phyloP scores from a whole-genome alignment of 2,113 vertebrate genomes.

The Sardina pilchardus region DNA sequence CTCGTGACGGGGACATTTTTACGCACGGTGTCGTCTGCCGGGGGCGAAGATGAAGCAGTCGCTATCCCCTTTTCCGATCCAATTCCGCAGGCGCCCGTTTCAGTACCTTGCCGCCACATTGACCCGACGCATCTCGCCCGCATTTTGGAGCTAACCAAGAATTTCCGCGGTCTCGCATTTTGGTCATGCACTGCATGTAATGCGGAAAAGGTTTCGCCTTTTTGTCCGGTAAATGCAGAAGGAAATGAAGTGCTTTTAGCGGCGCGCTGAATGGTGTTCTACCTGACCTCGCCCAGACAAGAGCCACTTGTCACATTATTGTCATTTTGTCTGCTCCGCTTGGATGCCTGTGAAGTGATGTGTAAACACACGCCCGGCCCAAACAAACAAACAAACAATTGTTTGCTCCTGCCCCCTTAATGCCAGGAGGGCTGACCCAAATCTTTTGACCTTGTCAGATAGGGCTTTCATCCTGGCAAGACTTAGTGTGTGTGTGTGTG shows the following conservation, averaged over 20 bases:
- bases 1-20: slow-evolving; percentile 25
- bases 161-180: not conserved
- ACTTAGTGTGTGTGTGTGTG: not conserved
- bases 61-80: slow-evolving; percentile 18
- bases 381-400: slow-evolving; percentile 14
- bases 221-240: not conserved
- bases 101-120: not conserved
- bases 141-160: not conserved
- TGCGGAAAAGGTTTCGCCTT: not conserved
- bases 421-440: slow-evolving; percentile 1
- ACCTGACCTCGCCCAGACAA: not conserved
- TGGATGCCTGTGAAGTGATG: not conserved
- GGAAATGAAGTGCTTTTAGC: not conserved
- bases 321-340: not conserved
- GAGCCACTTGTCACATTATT: slow-evolving; percentile 14
- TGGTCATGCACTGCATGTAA: not conserved
- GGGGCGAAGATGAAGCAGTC: not conserved
- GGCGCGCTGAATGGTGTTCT: not conserved
- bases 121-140: not conserved
- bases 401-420: not conserved
- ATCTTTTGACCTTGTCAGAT: not conserved
- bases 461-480: not conserved
- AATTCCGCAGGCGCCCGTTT: slow-evolving; percentile 28
- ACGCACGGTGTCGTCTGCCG: not conserved
- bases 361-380: not conserved